Conservation (phyloP, 64 coral and sea anemone genomes). For the Catalaphyllia jardinei region DNA sequence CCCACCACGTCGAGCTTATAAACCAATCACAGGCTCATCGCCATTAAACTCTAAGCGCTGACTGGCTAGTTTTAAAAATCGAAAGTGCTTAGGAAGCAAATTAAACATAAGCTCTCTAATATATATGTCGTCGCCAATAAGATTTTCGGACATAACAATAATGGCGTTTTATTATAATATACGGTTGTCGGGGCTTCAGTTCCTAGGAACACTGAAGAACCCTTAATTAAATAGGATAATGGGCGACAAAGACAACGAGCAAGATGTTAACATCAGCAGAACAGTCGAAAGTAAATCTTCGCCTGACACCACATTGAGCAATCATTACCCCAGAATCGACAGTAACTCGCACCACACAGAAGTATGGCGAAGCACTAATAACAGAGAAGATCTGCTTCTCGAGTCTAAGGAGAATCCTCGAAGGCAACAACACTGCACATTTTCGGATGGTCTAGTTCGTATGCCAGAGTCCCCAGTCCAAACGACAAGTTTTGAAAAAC, state of each 20-base stretch:
- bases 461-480: too few species aligned
- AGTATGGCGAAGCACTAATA: not conserved
- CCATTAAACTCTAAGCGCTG: not conserved
- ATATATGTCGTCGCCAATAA: not conserved
- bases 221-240: not conserved
- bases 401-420: not conserved
- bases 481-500: not conserved
- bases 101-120: too few species aligned
- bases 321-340: not conserved
- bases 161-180: not conserved
- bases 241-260: not conserved
- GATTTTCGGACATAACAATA: not conserved
- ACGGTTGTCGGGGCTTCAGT: not conserved
- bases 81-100: not conserved
- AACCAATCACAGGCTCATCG: not conserved
- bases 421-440: not conserved
- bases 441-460: not conserved
- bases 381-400: not conserved
- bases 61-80: not conserved
- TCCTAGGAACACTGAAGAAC: not conserved
- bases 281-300: not conserved
- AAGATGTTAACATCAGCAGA: not conserved
- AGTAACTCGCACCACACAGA: not conserved
- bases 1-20: not conserved
- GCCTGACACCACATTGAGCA: not conserved